Percentiles rank a stretch among this genome's conserved stretches.
Evolutionary conservation across 2,113 vertebrate species (phyloP).

Genomic region (Euleptes europaea): DNA sequence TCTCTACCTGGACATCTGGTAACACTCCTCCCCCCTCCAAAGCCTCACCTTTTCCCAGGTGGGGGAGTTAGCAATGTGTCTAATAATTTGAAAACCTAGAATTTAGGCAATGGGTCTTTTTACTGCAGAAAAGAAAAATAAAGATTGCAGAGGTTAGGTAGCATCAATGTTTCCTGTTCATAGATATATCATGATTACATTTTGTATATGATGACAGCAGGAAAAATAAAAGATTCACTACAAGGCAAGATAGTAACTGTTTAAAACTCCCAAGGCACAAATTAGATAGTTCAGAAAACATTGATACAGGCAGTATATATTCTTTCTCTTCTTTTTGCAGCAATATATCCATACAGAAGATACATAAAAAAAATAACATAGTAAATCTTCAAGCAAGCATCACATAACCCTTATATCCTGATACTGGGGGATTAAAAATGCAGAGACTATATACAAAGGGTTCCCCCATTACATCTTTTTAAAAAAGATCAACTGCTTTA

Average conservation of each 20-base stretch:
- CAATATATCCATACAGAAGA: conserved; percentile 28
- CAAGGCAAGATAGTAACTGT: conserved; percentile 30
- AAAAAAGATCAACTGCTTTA: neutral
- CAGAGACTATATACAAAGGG: neutral
- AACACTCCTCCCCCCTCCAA: neutral
- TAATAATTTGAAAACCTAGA: neutral
- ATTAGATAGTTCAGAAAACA: conserved; percentile 59
- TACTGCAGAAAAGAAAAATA: neutral
- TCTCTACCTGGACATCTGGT: neutral
- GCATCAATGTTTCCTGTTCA: neutral
- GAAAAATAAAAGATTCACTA: conserved; percentile 22
- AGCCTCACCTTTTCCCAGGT: neutral
- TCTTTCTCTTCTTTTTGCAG: conserved; percentile 33
- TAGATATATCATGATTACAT: conserved; percentile 35
- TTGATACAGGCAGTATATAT: conserved; percentile 58
- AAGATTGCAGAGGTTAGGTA: conserved; percentile 17
- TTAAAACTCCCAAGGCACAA: conserved; percentile 57
- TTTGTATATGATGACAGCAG: conserved; percentile 31
- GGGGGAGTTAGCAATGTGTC: too few species aligned
- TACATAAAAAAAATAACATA: conserved; percentile 45
- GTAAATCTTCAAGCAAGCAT: conserved; percentile 39
- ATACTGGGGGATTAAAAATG: neutral
- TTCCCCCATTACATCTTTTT: neutral
- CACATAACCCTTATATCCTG: neutral
- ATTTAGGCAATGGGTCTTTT: neutral